Base-by-base conservation (phyloP, 2,888 invertebrate species). In the Agrochola lota region DNA sequence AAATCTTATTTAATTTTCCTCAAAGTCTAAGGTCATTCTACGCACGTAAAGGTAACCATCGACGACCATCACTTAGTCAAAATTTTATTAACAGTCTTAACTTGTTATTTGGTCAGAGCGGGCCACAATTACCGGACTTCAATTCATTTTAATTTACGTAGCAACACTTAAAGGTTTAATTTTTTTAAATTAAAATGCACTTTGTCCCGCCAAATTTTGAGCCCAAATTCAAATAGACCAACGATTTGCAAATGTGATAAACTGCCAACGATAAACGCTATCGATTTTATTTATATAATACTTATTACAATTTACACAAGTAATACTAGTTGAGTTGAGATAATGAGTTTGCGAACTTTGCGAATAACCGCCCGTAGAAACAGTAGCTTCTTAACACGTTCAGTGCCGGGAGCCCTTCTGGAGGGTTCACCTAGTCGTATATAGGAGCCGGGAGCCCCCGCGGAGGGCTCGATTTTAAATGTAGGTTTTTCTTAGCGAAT, bases 241-340 rank as follows among this genome's bases (percentile, higher is more conserved):
- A 62, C 40, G 30, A 81, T 79, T 77, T 76, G 74, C 74, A 74
- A 78, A 69, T 68, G 55, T 49, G 78, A 87, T 85, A 80, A 78
- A 62, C 73, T 72, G 78, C 57, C 57, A 35, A 79, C 57, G 86
- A 87, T 87, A 87, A 81, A 77, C 62, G 59, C 66, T 86, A 86
- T 84, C 80, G 76, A 82, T 83, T 74, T 78, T 71, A 83, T 84
- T 78, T 78, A 80, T 85, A 68, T 66, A 75, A 68, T 57, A 71
- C 40, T 11, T 43, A 20, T 2, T 49, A 80, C 43, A 74, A 66
- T 81, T 63, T 71, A 78, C 55, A 67, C 73, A 79, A 80, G 70
- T 78, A 63, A 78, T 77, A 66, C 59, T 74, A 60, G 63, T 63
- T 69, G 52, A 57, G 72, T 63, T 71, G 52, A 57, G 72, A 85